Percentiles rank a stretch among this genome's conserved stretches.
Evolutionary conservation across 2,797 vertebrate species (phyloP).

Genomic region (Prionace glauca): DNA sequence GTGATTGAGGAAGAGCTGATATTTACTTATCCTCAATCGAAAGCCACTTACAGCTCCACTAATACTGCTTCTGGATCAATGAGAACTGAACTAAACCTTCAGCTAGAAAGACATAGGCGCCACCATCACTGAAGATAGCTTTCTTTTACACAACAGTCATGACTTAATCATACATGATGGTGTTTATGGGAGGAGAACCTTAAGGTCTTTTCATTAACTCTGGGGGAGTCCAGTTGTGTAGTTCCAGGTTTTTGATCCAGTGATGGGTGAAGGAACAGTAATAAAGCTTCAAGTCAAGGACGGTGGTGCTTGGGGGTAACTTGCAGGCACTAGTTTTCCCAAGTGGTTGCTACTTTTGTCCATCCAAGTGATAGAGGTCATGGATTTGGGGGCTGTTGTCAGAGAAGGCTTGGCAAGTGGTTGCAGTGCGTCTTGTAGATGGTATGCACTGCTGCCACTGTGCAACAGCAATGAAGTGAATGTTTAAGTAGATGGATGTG

Average conservation of each 20-base stretch:
- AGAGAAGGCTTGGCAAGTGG: neutral
- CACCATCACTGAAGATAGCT: neutral
- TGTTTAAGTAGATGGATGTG: neutral
- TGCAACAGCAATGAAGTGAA: neutral
- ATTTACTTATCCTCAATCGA: constrained; percentile 34
- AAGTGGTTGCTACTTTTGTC: too few species aligned
- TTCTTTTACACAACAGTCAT: neutral
- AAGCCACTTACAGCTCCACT: constrained; percentile 21
- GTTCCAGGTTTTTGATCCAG: too few species aligned
- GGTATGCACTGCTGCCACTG: neutral
- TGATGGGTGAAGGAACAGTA: too few species aligned
- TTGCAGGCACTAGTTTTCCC: too few species aligned
- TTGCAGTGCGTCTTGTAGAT: neutral
- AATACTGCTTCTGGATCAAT: constrained; percentile 26
- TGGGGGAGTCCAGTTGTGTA: neutral
- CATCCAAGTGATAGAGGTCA: neutral
- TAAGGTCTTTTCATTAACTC: neutral
- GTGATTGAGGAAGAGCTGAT: constrained; percentile 16
- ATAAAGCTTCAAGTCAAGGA: too few species aligned
- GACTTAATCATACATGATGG: neutral
- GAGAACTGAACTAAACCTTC: neutral
- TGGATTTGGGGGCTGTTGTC: neutral
- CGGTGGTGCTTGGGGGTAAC: too few species aligned
- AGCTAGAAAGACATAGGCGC: neutral
- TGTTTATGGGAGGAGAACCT: neutral